Evolutionary conservation across 2,113 vertebrate genomes (phyloP), one percentile per base, ranked within the genome.

Genomic region (Panurus biarmicus): DNA sequence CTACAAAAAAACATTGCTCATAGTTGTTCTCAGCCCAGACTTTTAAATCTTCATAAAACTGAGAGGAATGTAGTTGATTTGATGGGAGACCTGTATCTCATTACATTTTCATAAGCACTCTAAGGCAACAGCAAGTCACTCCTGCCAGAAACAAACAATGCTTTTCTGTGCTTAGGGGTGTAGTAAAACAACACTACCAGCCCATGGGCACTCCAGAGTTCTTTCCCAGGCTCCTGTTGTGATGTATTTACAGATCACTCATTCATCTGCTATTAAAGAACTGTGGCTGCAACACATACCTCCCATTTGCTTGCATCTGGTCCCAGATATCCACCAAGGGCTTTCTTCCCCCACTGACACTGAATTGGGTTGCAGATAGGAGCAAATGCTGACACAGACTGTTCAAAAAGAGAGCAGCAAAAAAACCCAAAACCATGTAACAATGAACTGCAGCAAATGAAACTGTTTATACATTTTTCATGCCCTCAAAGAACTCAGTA

Each of bases 291-390:
- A 72, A 26, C 24, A 96, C 98, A 3, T 97, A 99, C 99, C 99
- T 99, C 98, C 99, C 99, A 99, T 22, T 98, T 98, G 84, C 95
- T 97, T 80, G 97, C 82, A 84, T 99, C 98, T 35, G 98, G 57
- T 79, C 99, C 99, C 87, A 99, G 98, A 94, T 99, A 99, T 45
- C 99, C 98, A 6, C 96, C 81, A 42, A 99, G 98, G 54, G 98
- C 99, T 81, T 99, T 99, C 97, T 99, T 99, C 31, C 99, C 99
- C 99, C 99, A 99, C 45, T 98, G 98, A 86, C 99, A 99, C 96
- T 99, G 98, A 56, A 98, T 58, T 1, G 99, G 99, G 97, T 99
- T 99, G 97, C 99, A 99, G 98, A 99, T 98, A 74, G 99, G 99
- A 80, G 99, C 98, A 90, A 99, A 99, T 5, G 99, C 99, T 3